Evolutionary conservation across 2,888 invertebrate genomes (phyloP).

Genomic region (Pristionchus fissidentatus): DNA sequence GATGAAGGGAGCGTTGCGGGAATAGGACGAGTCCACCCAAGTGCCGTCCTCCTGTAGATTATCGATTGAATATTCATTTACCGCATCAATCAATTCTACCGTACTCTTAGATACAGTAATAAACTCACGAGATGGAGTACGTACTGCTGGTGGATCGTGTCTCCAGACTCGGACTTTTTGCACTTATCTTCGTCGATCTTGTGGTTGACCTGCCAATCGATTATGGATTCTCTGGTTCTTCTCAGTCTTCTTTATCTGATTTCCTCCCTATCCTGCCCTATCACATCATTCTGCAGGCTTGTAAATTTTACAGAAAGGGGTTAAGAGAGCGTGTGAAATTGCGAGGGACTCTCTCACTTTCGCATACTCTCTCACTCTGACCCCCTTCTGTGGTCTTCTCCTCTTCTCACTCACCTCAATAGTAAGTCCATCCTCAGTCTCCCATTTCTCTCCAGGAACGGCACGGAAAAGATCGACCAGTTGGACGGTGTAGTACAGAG

Average conservation of each 20-base stretch:
- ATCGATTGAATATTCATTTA: neutral
- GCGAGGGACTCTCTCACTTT: too few species aligned
- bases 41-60: constrained; percentile 68
- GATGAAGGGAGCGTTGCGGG: constrained; percentile 73
- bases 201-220: constrained; percentile 57
- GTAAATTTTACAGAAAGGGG: neutral
- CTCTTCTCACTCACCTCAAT: constrained; percentile 60
- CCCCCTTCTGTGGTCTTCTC: constrained; percentile 41
- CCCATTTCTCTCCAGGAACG: constrained; percentile 73
- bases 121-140: constrained; percentile 66
- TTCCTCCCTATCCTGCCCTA: neutral
- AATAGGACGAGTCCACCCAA: constrained; percentile 73
- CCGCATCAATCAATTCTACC: neutral
- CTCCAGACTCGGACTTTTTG: constrained; percentile 64
- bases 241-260: neutral
- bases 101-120: neutral
- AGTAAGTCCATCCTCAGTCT: constrained; percentile 71
- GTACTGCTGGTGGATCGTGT: constrained; percentile 74
- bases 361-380: neutral
- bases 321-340: neutral
- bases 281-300: neutral
- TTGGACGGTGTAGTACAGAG: constrained; percentile 74
- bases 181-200: constrained; percentile 62
- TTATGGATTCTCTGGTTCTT: neutral
- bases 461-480: constrained; percentile 73